Percentiles rank a stretch among this genome's conserved stretches.
phyloP scores from a whole-genome alignment of 2,113 vertebrate genomes.

The Oryctolagus cuniculus region mOryCun1.1 NC_091441.1:80171001-80171500 shows the following conservation, averaged over 20 bases:
- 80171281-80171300: background rate
- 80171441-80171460: background rate
- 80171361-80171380: background rate
- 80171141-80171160: too few species aligned
- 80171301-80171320: background rate
- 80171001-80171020: too few species aligned
- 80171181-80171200: too few species aligned
- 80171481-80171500: conserved; percentile 32
- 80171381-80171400: background rate
- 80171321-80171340: background rate
- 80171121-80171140: background rate
- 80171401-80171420: background rate
- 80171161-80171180: too few species aligned
- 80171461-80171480: background rate
- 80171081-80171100: too few species aligned
- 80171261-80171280: background rate
- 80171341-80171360: background rate
- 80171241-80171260: background rate
- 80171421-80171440: background rate
- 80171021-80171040: too few species aligned
- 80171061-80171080: too few species aligned
- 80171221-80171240: background rate
- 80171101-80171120: background rate
- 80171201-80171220: too few species aligned
- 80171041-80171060: too few species aligned